These are phyloP conservation scores for Emberiza fucata DNA, from an alignment of 2,113 vertebrate species.

Conservation along the genomic window DNA sequence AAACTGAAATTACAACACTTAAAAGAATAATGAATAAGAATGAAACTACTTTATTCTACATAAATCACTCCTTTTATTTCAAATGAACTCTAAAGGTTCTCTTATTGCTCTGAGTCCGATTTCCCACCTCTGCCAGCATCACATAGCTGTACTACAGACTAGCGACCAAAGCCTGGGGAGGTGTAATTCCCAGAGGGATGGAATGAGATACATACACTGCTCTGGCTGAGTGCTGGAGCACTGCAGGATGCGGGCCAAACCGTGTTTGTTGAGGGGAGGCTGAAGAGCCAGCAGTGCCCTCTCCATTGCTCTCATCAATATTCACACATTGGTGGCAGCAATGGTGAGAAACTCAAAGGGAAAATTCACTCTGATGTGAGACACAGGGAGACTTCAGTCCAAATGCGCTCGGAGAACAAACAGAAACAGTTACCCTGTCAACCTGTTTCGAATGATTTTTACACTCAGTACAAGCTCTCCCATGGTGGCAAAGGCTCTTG, in stretches of 20 bases:
- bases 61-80: background rate
- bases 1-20: background rate
- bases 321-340: background rate
- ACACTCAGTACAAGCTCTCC: constrained; percentile 88
- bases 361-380: background rate
- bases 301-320: background rate
- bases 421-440: constrained; percentile 82
- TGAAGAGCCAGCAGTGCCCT: background rate
- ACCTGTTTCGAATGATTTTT: constrained; percentile 91
- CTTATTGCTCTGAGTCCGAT: background rate
- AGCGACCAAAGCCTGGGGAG: background rate
- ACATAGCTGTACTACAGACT: background rate
- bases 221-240: background rate
- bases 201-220: background rate
- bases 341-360: background rate
- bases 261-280: background rate
- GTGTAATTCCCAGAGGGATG: background rate
- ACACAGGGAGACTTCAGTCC: background rate
- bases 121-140: background rate
- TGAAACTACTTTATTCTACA: background rate
- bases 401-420: constrained; percentile 12
- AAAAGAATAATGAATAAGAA: background rate
- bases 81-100: background rate
- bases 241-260: background rate
- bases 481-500: constrained; percentile 89